Evolutionary conservation across 2,797 vertebrate genomes (phyloP).

Genomic region (Notolabrus celidotus): DNA sequence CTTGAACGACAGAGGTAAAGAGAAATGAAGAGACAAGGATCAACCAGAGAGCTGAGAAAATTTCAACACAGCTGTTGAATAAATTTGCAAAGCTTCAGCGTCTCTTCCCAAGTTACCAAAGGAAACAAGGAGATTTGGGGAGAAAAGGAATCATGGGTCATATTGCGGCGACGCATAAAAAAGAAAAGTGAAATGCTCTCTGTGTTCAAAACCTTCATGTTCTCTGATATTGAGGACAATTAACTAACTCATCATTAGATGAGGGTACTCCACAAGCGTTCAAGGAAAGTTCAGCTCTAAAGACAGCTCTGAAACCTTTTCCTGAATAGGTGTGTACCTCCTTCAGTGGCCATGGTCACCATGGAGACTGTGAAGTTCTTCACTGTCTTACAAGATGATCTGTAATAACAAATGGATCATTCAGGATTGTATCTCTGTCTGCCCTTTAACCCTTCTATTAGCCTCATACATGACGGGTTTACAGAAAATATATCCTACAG

Average conservation of each 20-base stretch:
- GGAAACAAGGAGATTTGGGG: neutral
- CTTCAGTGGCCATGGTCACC: neutral
- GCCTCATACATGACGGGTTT: neutral
- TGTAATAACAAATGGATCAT: neutral
- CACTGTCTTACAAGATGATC: neutral
- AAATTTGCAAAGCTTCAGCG: constrained; percentile 2
- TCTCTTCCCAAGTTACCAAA: neutral
- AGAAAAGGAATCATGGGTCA: neutral
- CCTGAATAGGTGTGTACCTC: neutral
- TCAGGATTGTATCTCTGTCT: neutral
- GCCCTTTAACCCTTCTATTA: neutral
- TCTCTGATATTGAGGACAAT: neutral
- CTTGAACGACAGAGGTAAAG: constrained; percentile 1
- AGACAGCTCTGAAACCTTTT: neutral
- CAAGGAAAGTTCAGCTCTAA: neutral
- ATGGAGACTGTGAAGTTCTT: constrained; percentile 14
- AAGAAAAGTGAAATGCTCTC: neutral
- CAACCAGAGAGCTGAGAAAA: constrained; percentile 17
- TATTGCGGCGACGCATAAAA: constrained; percentile 3
- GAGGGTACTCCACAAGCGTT: neutral
- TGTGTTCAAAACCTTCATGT: neutral
- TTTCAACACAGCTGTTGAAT: neutral
- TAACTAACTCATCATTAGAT: neutral
- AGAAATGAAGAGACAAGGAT: constrained; percentile 7
- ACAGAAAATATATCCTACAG: constrained; percentile 10